Base-by-base conservation (phyloP, 2,888 invertebrate species). In the Apamea anceps region DNA sequence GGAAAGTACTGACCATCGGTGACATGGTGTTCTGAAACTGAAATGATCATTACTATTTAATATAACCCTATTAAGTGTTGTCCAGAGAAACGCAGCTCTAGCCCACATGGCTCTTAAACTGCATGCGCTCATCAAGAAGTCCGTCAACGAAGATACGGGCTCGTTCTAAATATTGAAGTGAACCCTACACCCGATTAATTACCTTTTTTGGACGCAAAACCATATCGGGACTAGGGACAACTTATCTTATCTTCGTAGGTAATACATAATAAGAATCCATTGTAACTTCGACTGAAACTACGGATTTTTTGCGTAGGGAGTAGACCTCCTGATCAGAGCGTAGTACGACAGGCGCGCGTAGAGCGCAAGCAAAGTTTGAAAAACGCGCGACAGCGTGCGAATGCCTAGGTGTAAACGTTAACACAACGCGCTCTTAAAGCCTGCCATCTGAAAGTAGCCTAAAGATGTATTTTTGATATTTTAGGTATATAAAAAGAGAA, bases 1-100 rank as follows among this genome's bases (percentile, higher is more conserved):
- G 8, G 0, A 15, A 54, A 13, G n/a, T 13, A 37, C 51, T 75
- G 81, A 32, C 75, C 81, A 28, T 67, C 6, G 13, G 75, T 54
- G 51, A 72, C 80, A 13, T 87, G 74, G 66, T 77, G 15, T 37
- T 75, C 85, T 87, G 77, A 75, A 87, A 85, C 80, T 72, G 37
- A 75, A 75, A 60, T 42, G n/a, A 25, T n/a, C 3, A 62, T 57
- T 8, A 21, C 5, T 32, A 37, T 45, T 78, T 18, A 60, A 62
- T 76, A 37, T 62, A 37, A 28, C 12, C 18, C 3, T 45, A 80
- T 4, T 70, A 15, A 10, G 13, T 51, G 25, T 48, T 28, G 3
- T 66, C 10, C 8, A 42, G 25, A 12, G 13, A 18, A 25, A 12
- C 18, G 18, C 21, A 48, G 15, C 25, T 25, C 15, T 10, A 25